phyloP scores from a whole-genome alignment of 2,888 invertebrate genomes.

The Drosophila subsilvestris region DNA sequence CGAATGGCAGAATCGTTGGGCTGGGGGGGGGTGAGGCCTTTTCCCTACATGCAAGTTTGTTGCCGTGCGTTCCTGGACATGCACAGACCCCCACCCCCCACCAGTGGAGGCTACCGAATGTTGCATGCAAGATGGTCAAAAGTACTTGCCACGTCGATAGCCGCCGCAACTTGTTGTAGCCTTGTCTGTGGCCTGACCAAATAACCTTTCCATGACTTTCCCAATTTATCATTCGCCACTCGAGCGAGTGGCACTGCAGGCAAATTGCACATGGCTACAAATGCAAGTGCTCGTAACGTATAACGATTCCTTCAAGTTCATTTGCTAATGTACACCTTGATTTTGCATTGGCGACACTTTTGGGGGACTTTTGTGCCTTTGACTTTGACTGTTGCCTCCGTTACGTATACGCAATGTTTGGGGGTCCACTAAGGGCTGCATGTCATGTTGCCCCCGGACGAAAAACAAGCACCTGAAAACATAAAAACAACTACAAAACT shows the following conservation, averaged over 20 bases:
- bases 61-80: slow-evolving; percentile 50
- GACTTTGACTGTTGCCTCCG: slow-evolving; percentile 11
- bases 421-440: slow-evolving; percentile 37
- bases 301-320: slow-evolving; percentile 50
- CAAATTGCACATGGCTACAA: slow-evolving; percentile 38
- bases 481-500: slow-evolving; percentile 49
- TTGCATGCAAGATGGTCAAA: slow-evolving; percentile 47
- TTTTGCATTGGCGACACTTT: slow-evolving; percentile 32
- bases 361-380: slow-evolving; percentile 25
- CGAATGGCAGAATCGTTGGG: not conserved
- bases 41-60: slow-evolving; percentile 55
- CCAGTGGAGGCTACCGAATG: slow-evolving; percentile 21
- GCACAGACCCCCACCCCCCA: slow-evolving; percentile 21
- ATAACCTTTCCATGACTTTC: slow-evolving; percentile 57
- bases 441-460: slow-evolving; percentile 42
- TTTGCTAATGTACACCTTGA: slow-evolving; percentile 51
- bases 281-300: not conserved
- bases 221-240: slow-evolving; percentile 51
- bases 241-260: slow-evolving; percentile 26
- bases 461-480: slow-evolving; percentile 31
- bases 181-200: slow-evolving; percentile 47
- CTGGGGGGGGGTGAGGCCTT: not conserved
- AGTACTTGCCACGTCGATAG: slow-evolving; percentile 17
- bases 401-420: slow-evolving; percentile 50
- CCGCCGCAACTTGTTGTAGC: slow-evolving; percentile 45